Evolutionary conservation across 2,888 invertebrate species (phyloP).

Genomic region (Philopedon plagiatum): DNA sequence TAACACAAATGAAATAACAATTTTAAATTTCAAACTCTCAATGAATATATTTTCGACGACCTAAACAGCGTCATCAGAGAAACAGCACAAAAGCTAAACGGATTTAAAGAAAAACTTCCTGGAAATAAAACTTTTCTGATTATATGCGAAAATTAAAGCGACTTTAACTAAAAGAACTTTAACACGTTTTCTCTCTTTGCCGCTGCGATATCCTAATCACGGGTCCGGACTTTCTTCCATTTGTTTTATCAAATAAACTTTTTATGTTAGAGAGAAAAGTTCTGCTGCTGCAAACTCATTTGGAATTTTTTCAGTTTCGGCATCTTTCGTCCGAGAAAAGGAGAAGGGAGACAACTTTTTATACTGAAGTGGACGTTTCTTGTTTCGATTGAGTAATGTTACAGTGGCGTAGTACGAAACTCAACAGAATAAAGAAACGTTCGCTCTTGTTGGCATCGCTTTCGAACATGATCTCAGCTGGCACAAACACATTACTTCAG

Average conservation of each 20-base stretch:
- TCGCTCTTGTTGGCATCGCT: too few species aligned
- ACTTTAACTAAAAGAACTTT: constrained; percentile 43
- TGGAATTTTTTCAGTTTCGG: neutral
- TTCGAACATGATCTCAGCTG: too few species aligned
- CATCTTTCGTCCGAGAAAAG: constrained; percentile 8
- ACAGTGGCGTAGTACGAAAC: neutral
- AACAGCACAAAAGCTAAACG: constrained; percentile 15
- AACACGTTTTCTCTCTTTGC: constrained; percentile 26
- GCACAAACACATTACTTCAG: too few species aligned
- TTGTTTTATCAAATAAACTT: constrained; percentile 24
- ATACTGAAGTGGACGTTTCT: neutral
- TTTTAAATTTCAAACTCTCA: too few species aligned
- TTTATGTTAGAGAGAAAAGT: constrained; percentile 14
- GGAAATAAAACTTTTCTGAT: constrained; percentile 43
- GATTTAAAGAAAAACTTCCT: constrained; percentile 23
- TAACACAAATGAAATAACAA: too few species aligned
- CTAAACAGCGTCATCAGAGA: constrained; percentile 5
- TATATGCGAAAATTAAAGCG: constrained; percentile 48
- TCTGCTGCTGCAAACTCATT: constrained; percentile 5
- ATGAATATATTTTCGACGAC: neutral
- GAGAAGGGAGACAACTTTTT: constrained; percentile 1
- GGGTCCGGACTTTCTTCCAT: constrained; percentile 13
- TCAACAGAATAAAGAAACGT: too few species aligned
- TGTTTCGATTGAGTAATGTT: neutral
- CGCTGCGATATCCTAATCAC: constrained; percentile 42